Conservation (phyloP, 1,140 invertebrate genomes). For the Trachymyrmex septentrionalis region DNA sequence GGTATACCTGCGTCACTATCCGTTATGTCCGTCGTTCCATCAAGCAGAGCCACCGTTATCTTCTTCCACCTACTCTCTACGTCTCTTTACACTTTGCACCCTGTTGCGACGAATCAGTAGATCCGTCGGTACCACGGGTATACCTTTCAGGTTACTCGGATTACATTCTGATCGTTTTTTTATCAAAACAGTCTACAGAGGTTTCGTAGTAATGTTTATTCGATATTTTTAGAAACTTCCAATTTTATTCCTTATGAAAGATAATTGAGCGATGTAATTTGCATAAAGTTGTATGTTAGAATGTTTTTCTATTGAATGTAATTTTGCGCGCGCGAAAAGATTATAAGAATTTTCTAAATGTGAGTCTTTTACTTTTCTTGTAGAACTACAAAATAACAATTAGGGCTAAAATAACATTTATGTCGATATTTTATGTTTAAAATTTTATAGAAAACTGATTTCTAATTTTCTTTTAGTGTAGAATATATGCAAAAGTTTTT, state of each 20-base stretch:
- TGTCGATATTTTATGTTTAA: background rate
- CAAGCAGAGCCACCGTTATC: constrained; percentile 57
- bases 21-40: constrained; percentile 72
- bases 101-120: constrained; percentile 65
- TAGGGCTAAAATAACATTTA: background rate
- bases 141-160: constrained; percentile 22
- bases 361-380: background rate
- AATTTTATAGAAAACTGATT: background rate
- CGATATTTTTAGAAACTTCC: background rate
- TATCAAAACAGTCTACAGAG: background rate
- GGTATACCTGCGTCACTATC: constrained; percentile 72
- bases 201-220: constrained; percentile 8
- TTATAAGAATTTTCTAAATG: background rate
- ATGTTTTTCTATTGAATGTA: background rate
- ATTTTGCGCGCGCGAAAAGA: background rate
- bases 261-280: background rate
- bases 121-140: constrained; percentile 39
- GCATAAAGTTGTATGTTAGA: background rate
- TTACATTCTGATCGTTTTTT: constrained; percentile 28
- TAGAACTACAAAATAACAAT: background rate
- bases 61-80: constrained; percentile 42
- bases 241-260: background rate
- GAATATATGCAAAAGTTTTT: background rate
- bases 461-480: background rate
- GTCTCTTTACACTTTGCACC: constrained; percentile 56